Evolutionary conservation across 2,113 vertebrate genomes (phyloP), one percentile per base, ranked within the genome.

Genomic region (Proterorhinus semilunaris): DNA sequence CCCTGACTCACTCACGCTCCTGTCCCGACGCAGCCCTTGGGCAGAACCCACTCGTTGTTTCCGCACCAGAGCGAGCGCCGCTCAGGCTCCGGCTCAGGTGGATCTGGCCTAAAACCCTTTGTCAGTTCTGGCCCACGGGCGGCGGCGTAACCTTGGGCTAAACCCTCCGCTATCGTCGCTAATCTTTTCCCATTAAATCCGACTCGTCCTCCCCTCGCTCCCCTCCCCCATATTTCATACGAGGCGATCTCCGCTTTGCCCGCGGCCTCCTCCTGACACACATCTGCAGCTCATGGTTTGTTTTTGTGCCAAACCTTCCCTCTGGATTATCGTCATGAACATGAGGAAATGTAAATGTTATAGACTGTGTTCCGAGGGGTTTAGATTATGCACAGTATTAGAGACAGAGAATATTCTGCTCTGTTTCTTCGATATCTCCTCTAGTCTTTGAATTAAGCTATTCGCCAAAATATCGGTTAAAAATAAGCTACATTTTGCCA

Each of bases 91-190:
- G 42, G 48, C 61, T 75, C 69, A 79, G 66, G 73, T 85, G 69
- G 57, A 62, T 59, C 1, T 66, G 48, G 63, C 66, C 50, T 68
- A 53, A 81, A 69, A 71, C 16, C 66, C 49, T 9, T 59, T 66
- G 75, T 55, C 74, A 74, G 76, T 78, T 83, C 65, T 82, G 74
- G 70, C 68, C 50, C 79, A 80, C 44, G 69, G n/a, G 5, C 51
- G n/a, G 13, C 54, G 59, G 77, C 53, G 70, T 73, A 66, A 82
- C 81, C 81, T 75, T 62, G 70, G 66, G 70, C 77, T 72, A 76
- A 70, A 61, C 15, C 42, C 42, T 11, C 3, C 11, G 44, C 58
- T 4, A 61, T 44, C 58, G 16, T 7, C 42, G 5, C 42, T 16
- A 10, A 61, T 61, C 58, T n/a, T 13, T 13, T 21, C 45, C 58